Conservation (phyloP, 2,888 invertebrate species). For the Eilema caniola region DNA sequence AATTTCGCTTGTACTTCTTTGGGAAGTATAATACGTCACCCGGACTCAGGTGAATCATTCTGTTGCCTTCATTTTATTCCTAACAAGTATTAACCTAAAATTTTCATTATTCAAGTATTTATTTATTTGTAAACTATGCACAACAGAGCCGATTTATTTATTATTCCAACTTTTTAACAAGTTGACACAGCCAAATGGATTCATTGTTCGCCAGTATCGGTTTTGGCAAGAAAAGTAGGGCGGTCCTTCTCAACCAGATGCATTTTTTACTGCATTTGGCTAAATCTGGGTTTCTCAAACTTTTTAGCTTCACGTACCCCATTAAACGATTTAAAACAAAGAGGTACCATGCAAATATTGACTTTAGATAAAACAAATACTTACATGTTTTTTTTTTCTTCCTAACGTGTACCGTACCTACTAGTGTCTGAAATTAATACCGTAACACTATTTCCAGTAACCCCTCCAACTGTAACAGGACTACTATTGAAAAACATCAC, state of each 20-base stretch:
- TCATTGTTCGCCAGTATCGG: neutral
- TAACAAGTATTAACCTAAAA: neutral
- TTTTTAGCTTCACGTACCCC: neutral
- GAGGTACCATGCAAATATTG: neutral
- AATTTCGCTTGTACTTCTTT: too few relatives aligned
- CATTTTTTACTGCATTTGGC: constrained; percentile 6
- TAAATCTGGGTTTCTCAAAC: neutral
- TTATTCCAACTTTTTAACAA: neutral
- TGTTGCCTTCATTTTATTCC: neutral
- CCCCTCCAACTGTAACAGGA: too few relatives aligned
- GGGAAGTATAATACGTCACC: too few relatives aligned
- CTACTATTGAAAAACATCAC: too few relatives aligned
- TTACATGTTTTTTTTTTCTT: too few relatives aligned
- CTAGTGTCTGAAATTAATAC: too few relatives aligned
- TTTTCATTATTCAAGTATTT: neutral
- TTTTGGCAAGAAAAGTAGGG: constrained; percentile 18
- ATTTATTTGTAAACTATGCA: neutral
- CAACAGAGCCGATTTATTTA: neutral
- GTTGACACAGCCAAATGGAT: neutral
- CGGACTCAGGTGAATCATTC: neutral
- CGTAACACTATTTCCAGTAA: too few relatives aligned
- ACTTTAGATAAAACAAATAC: too few relatives aligned
- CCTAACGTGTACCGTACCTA: too few relatives aligned
- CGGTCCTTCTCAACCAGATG: constrained; percentile 6
- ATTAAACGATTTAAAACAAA: neutral